These are phyloP conservation scores for Brachypalpus laphriformis DNA, from an alignment of 2,888 invertebrate species.

Conservation along the genomic window DNA sequence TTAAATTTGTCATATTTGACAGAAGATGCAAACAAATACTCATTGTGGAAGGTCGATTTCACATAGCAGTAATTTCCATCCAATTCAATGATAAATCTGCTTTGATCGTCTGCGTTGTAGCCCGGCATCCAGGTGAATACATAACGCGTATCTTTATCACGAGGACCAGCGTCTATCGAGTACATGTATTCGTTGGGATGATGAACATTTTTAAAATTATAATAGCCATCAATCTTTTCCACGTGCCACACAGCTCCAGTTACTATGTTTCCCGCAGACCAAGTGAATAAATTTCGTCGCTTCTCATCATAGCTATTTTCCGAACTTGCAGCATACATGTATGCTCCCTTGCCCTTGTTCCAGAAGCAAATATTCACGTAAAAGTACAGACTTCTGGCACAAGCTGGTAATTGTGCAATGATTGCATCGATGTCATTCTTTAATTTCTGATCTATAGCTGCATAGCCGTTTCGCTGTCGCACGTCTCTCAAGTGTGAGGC, in stretches of 20 bases:
- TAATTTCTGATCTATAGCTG: not conserved
- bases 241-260: constrained; percentile 27
- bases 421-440: not conserved
- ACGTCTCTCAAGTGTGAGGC: not conserved
- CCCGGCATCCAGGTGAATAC: constrained; percentile 40
- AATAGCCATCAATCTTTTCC: not conserved
- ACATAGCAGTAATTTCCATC: constrained; percentile 16
- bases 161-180: not conserved
- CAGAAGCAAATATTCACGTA: constrained; percentile 28
- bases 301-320: constrained; percentile 13
- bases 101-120: not conserved
- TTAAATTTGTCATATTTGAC: not conserved
- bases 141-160: constrained; percentile 19
- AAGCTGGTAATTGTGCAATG: constrained; percentile 22
- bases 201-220: constrained; percentile 23
- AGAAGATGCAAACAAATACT: constrained; percentile 31
- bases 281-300: constrained; percentile 19
- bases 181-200: constrained; percentile 43
- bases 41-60: constrained; percentile 14
- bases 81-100: constrained; percentile 6
- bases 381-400: constrained; percentile 42
- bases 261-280: constrained; percentile 13
- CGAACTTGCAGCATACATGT: constrained; percentile 36
- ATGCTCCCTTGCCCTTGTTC: constrained; percentile 27
- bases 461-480: not conserved